Evolutionary conservation across 2,888 invertebrate genomes (phyloP).

Genomic region (Phania funesta): DNA sequence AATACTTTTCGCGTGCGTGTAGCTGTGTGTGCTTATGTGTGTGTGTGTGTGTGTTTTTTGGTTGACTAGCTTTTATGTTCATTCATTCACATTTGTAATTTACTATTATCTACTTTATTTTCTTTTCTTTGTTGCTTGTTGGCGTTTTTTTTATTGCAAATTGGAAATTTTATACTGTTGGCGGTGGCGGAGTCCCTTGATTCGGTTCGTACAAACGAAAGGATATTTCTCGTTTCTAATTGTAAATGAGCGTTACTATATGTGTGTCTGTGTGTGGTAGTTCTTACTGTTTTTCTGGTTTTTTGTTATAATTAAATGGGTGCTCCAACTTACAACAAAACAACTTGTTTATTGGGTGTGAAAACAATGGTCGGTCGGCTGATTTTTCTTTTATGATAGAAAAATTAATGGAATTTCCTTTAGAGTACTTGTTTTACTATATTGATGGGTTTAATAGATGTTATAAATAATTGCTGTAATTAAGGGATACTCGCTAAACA

Average conservation of each 20-base stretch:
- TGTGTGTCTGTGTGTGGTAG: neutral
- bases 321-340: constrained; percentile 29
- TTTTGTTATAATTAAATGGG: constrained; percentile 48
- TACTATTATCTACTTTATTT: constrained; percentile 55
- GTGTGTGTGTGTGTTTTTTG: constrained; percentile 20
- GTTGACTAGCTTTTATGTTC: constrained; percentile 57
- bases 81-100: constrained; percentile 59
- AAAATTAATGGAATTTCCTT: neutral
- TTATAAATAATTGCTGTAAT: constrained; percentile 51
- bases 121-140: constrained; percentile 33
- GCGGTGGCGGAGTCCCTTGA: constrained; percentile 69
- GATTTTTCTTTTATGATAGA: constrained; percentile 48
- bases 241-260: constrained; percentile 16
- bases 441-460: constrained; percentile 18
- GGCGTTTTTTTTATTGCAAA: constrained; percentile 72
- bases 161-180: constrained; percentile 79
- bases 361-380: constrained; percentile 58
- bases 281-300: neutral
- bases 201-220: constrained; percentile 28
- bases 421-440: constrained; percentile 1
- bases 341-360: constrained; percentile 44
- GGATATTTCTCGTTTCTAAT: constrained; percentile 48
- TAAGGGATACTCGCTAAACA: neutral
- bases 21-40: constrained; percentile 43
- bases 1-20: too few species aligned